These are phyloP conservation scores for Gymnoscelis rufifasciata DNA, from an alignment of 2,888 invertebrate species.

Conservation along the genomic window DNA sequence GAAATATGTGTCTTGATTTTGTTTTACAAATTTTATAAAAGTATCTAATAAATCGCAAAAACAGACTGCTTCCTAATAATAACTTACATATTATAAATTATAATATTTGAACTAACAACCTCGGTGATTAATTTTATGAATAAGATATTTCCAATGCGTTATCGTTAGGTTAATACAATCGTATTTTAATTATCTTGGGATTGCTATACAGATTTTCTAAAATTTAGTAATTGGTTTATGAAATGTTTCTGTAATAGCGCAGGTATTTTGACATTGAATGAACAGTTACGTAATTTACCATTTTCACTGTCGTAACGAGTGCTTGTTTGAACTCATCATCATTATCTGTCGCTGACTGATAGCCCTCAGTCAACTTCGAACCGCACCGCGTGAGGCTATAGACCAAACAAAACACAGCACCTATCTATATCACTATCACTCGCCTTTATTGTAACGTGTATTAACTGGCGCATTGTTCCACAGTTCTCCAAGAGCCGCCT, in stretches of 20 bases:
- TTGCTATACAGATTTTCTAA: too few species aligned
- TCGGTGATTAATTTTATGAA: too few species aligned
- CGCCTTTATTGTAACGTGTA: slow-evolving; percentile 32
- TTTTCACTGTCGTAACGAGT: slow-evolving; percentile 27
- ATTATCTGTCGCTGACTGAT: slow-evolving; percentile 51
- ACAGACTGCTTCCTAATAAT: too few species aligned
- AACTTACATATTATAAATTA: too few species aligned
- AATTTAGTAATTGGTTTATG: slow-evolving; percentile 1
- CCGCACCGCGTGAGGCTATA: slow-evolving; percentile 18
- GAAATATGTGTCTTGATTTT: too few species aligned
- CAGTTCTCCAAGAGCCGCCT: slow-evolving; percentile 73
- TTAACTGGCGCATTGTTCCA: slow-evolving; percentile 23
- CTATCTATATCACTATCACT: slow-evolving; percentile 39
- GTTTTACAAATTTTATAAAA: too few species aligned
- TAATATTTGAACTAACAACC: too few species aligned
- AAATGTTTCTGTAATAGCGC: neutral
- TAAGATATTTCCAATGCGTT: neutral
- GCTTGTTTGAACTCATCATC: slow-evolving; percentile 45
- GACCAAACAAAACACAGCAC: slow-evolving; percentile 9
- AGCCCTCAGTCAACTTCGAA: slow-evolving; percentile 41
- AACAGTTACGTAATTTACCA: slow-evolving; percentile 22
- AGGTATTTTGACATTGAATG: slow-evolving; percentile 8
- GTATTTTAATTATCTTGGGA: too few species aligned
- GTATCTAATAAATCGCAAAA: too few species aligned
- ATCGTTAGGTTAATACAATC: too few species aligned